A percentile compares a stretch with the other conserved stretches of the same genome.
Conservation (phyloP, 2,888 invertebrate genomes). For the Steinernema scapterisci region DNA sequence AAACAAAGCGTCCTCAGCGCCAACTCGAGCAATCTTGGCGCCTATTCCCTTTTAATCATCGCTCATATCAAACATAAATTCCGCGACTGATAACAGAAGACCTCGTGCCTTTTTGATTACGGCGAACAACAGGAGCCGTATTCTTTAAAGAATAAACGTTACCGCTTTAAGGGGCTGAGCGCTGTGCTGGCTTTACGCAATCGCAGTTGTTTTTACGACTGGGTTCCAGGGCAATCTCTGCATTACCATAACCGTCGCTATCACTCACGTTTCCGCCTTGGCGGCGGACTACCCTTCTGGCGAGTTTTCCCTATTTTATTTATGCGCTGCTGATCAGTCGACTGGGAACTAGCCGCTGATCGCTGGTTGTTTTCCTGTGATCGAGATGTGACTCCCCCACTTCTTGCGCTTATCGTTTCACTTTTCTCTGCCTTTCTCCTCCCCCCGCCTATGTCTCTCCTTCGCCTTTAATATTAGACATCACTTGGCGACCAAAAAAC, state of each 20-base stretch:
- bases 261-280: slow-evolving; percentile 8
- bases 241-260: neutral
- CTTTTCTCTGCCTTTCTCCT: neutral
- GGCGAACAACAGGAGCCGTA: too few relatives aligned
- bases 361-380: slow-evolving; percentile 25
- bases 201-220: neutral
- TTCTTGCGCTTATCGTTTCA: slow-evolving; percentile 22
- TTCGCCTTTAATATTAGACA: neutral
- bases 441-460: too few relatives aligned
- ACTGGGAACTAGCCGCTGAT: slow-evolving; percentile 13
- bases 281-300: slow-evolving; percentile 1
- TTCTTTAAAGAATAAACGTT: too few relatives aligned
- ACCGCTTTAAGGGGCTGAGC: too few relatives aligned
- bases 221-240: too few relatives aligned
- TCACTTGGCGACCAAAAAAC: too few relatives aligned
- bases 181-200: too few relatives aligned
- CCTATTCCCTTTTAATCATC: too few relatives aligned
- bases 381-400: slow-evolving; percentile 26
- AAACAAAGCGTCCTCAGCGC: neutral
- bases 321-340: neutral
- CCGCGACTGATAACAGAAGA: too few relatives aligned
- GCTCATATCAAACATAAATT: too few relatives aligned
- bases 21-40: neutral
- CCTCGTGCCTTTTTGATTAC: too few relatives aligned
- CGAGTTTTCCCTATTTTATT: slow-evolving; percentile 22